A percentile compares a stretch with the other conserved stretches of the same genome.
phyloP scores from a whole-genome alignment of 2,888 invertebrate species.

The Polydrusus pterygomalis region DNA sequence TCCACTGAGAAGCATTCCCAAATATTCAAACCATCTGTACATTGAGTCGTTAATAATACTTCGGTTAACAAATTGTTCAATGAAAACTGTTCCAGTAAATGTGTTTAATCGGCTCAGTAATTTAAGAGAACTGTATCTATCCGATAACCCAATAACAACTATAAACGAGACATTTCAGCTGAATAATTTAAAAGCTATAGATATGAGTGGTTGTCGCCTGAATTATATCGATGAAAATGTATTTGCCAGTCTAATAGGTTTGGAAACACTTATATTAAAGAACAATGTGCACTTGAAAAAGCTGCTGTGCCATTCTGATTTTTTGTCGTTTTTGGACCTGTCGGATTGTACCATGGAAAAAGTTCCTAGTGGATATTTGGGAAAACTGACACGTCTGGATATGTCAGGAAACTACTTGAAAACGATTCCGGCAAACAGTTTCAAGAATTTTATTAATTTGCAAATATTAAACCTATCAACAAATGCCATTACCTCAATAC shows the following conservation, averaged over 20 bases:
- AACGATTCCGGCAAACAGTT: slow-evolving; percentile 76
- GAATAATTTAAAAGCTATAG: slow-evolving; percentile 70
- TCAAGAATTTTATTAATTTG: slow-evolving; percentile 77
- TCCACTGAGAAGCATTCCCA: slow-evolving; percentile 70
- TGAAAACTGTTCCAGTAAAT: slow-evolving; percentile 74
- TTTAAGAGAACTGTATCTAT: slow-evolving; percentile 74
- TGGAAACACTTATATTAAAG: slow-evolving; percentile 78
- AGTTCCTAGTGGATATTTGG: slow-evolving; percentile 78
- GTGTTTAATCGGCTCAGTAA: slow-evolving; percentile 74
- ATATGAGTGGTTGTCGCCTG: slow-evolving; percentile 77
- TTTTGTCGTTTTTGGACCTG: slow-evolving; percentile 76
- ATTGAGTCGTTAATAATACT: slow-evolving; percentile 77
- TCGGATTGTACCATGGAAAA: slow-evolving; percentile 78
- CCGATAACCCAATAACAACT: slow-evolving; percentile 67
- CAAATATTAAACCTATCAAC: slow-evolving; percentile 79
- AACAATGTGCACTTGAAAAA: slow-evolving; percentile 76
- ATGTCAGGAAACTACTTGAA: slow-evolving; percentile 80
- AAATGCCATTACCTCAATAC: slow-evolving; percentile 79
- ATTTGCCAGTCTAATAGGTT: slow-evolving; percentile 75
- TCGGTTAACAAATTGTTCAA: slow-evolving; percentile 78
- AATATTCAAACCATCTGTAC: slow-evolving; percentile 71
- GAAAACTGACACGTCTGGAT: slow-evolving; percentile 76
- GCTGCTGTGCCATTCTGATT: slow-evolving; percentile 72
- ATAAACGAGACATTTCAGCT: slow-evolving; percentile 61
- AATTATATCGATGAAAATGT: slow-evolving; percentile 74